A percentile compares a stretch with the other conserved stretches of the same genome.
These are phyloP conservation scores for Monopis laevigella DNA, from an alignment of 2,888 invertebrate species.

Conservation along the genomic window DNA sequence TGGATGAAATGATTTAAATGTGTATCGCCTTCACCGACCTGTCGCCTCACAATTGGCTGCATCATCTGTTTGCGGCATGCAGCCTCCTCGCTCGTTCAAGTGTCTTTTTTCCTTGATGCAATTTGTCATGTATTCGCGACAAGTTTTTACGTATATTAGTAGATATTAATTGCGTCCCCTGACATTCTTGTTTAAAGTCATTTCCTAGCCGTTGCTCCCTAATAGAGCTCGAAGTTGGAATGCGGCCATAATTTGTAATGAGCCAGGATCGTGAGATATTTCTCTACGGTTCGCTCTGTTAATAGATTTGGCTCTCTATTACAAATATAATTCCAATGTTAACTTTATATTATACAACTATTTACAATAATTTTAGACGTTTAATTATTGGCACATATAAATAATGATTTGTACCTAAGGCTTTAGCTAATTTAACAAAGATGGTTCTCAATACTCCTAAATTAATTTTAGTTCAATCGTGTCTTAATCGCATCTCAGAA, in stretches of 20 bases:
- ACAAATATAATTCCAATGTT: too few species aligned
- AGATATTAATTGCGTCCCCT: constrained; percentile 33
- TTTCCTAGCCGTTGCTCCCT: constrained; percentile 37
- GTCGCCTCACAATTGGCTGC: constrained; percentile 25
- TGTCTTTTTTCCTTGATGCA: constrained; percentile 35
- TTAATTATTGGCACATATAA: too few species aligned
- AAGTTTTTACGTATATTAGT: constrained; percentile 46
- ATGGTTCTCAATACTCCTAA: too few species aligned
- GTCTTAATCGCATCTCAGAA: too few species aligned
- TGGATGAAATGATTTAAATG: constrained; percentile 9
- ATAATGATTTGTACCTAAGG: too few species aligned
- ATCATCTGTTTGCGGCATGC: constrained; percentile 21
- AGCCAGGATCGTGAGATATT: constrained; percentile 57
- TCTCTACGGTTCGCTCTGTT: constrained; percentile 55
- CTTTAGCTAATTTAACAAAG: too few species aligned
- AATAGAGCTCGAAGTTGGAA: constrained; percentile 48
- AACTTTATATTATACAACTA: too few species aligned
- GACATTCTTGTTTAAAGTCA: constrained; percentile 24
- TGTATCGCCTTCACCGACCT: constrained; percentile 4
- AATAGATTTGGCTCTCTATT: constrained; percentile 55
- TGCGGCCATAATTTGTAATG: constrained; percentile 66
- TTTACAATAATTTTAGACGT: too few species aligned
- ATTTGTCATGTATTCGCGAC: constrained; percentile 47
- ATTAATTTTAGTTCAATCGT: too few species aligned
- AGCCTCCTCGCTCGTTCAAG: constrained; percentile 25